Evolutionary conservation across 2,888 invertebrate genomes (phyloP).

Genomic region (Muschampia plurimacula): DNA sequence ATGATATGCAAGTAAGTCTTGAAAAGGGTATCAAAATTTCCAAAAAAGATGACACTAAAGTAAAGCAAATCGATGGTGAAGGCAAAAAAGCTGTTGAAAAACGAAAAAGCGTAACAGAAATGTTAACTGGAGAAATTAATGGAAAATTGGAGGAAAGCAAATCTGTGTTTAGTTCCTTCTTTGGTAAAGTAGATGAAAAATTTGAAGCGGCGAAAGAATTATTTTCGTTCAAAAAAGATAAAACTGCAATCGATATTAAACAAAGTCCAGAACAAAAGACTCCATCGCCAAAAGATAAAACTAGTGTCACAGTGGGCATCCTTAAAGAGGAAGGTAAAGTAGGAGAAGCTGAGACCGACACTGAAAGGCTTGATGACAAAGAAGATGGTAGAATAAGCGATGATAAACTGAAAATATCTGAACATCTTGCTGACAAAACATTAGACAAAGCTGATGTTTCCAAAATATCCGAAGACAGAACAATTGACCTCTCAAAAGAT

Average conservation of each 20-base stretch:
- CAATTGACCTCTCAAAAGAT: neutral
- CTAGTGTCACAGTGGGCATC: neutral
- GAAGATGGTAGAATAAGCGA: neutral
- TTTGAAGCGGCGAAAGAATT: conserved; percentile 57
- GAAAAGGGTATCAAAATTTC: conserved; percentile 59
- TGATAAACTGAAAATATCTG: neutral
- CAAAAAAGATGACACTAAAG: conserved; percentile 38
- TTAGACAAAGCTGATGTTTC: neutral
- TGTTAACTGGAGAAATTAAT: conserved; percentile 39
- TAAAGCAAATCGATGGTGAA: conserved; percentile 53
- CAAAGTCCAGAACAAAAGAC: conserved; percentile 23
- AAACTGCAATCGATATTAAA: conserved; percentile 29
- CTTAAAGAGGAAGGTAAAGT: neutral
- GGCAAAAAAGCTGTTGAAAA: conserved; percentile 30
- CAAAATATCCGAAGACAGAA: neutral
- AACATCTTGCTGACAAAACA: neutral
- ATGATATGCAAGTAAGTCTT: conserved; percentile 72
- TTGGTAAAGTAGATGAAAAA: conserved; percentile 59
- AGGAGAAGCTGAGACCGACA: neutral
- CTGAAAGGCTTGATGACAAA: neutral
- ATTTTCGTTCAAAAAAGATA: conserved; percentile 53
- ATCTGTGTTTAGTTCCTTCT: conserved; percentile 55
- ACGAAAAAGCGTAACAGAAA: conserved; percentile 42
- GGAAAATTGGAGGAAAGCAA: conserved; percentile 54
- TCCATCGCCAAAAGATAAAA: conserved; percentile 8